Evolutionary conservation across 2,888 invertebrate species (phyloP).

Genomic region (Nomada fabriciana): DNA sequence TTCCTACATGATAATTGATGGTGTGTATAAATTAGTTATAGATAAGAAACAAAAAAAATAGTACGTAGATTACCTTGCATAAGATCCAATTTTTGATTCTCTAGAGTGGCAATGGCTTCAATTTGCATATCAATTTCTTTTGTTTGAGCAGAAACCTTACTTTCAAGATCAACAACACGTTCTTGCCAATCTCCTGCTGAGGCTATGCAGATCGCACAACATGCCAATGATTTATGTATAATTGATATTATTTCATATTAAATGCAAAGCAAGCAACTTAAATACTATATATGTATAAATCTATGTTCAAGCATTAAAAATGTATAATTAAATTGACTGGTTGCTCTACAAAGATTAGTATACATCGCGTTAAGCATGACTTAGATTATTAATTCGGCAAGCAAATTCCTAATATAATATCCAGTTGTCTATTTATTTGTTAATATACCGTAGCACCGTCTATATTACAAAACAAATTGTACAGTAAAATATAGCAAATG

Average conservation of each 20-base stretch:
- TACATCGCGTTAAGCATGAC: constrained; percentile 12
- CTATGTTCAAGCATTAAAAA: constrained; percentile 6
- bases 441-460: constrained; percentile 26
- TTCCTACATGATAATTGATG: constrained; percentile 9
- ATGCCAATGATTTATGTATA: constrained; percentile 73
- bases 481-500: neutral
- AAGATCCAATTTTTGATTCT: constrained; percentile 89
- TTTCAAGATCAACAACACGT: constrained; percentile 80
- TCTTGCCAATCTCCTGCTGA: constrained; percentile 81
- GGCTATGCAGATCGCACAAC: constrained; percentile 81
- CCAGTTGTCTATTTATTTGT: constrained; percentile 21
- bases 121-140: constrained; percentile 85
- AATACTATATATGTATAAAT: constrained; percentile 26
- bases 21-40: constrained; percentile 15
- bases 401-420: constrained; percentile 28
- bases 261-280: constrained; percentile 60
- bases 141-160: constrained; percentile 79
- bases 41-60: neutral
- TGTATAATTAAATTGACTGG: neutral
- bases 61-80: constrained; percentile 86
- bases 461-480: constrained; percentile 10
- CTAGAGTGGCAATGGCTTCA: constrained; percentile 87
- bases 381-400: constrained; percentile 22
- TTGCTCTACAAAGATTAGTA: constrained; percentile 15
- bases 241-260: constrained; percentile 49